Base-by-base conservation (phyloP, 2,113 vertebrate species). In the Atrichornis clamosus region DNA sequence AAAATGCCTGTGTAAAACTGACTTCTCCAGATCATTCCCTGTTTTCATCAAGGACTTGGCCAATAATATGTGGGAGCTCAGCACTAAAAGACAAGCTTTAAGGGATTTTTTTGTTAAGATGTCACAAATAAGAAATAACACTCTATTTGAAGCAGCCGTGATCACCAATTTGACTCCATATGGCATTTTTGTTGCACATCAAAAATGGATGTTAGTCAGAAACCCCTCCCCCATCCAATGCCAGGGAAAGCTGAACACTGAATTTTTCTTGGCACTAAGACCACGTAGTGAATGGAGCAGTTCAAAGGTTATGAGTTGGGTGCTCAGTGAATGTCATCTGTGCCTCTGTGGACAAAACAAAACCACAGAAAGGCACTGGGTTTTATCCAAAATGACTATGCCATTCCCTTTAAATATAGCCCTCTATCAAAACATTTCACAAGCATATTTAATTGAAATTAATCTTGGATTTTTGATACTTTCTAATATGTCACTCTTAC, bases 131-230 rank as follows among this genome's bases (percentile, higher is more conserved):
- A 96, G 68, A 91, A 94, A 23, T 67, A 79, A 62, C 74, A 63
- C 53, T 84, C 91, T 85, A 55, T 75, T 76, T 92, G 92, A 94
- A 84, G 87, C 68, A 91, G 95, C 85, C 69, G 42, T 2, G 23
- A 86, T 94, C 94, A 94, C 85, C 83, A 87, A 58, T 94, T 95
- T 95, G 91, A 94, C 90, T 91, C 86, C 90, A 92, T 87, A 73
- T 87, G 85, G 93, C 76, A 92, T 78, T 73, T 91, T 74, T 95
- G 80, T 84, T 78, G 82, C 90, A 95, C 68, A 93, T 95, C 83
- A 97, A 44, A 91, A 89, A 85, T 55, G 59, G 86, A n/a, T 93
- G 83, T 79, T 91, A 95, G 89, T 90, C 87, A 93, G 87, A 85
- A 90, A 70, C 18, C 65, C 63, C 53, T 90, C 84, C 92, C 52